Percentiles rank a stretch among this genome's conserved stretches.
These are phyloP conservation scores for Mythimna ferrago DNA, from an alignment of 2,888 invertebrate genomes.

Conservation along the genomic window DNA sequence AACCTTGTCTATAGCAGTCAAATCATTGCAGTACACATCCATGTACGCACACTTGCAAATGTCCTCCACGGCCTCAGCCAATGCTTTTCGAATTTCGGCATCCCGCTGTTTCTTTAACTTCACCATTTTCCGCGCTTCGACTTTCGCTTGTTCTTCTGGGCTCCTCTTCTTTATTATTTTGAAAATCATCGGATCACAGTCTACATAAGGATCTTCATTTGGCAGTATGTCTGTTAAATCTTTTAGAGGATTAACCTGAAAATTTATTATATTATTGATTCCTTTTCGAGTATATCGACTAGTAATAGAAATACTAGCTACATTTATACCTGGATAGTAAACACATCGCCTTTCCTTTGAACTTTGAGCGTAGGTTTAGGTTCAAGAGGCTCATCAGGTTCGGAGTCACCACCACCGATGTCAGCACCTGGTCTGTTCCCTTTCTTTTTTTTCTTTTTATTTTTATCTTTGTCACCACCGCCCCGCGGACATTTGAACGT, in stretches of 20 bases:
- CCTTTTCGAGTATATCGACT: neutral
- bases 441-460: slow-evolving; percentile 83
- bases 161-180: slow-evolving; percentile 92
- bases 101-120: slow-evolving; percentile 90
- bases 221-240: slow-evolving; percentile 89
- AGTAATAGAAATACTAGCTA: neutral
- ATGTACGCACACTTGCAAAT: slow-evolving; percentile 89
- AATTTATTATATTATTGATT: slow-evolving; percentile 23
- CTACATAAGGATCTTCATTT: slow-evolving; percentile 92
- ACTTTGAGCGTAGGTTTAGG: slow-evolving; percentile 92
- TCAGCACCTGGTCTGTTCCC: slow-evolving; percentile 71
- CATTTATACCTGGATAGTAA: slow-evolving; percentile 90
- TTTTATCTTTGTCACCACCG: slow-evolving; percentile 80
- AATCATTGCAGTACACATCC: slow-evolving; percentile 87
- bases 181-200: slow-evolving; percentile 93
- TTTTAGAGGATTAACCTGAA: slow-evolving; percentile 92
- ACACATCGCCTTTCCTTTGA: slow-evolving; percentile 92
- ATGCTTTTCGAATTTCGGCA: slow-evolving; percentile 86
- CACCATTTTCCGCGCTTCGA: slow-evolving; percentile 88
- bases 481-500: slow-evolving; percentile 83
- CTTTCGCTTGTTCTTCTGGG: slow-evolving; percentile 89
- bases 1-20: slow-evolving; percentile 84
- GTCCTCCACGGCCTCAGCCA: slow-evolving; percentile 86
- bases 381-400: slow-evolving; percentile 86
- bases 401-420: slow-evolving; percentile 83